Percentiles rank a stretch among this genome's conserved stretches.
Conservation (phyloP, 2,113 vertebrate genomes). For the Tenebrosternarchus preto region DNA sequence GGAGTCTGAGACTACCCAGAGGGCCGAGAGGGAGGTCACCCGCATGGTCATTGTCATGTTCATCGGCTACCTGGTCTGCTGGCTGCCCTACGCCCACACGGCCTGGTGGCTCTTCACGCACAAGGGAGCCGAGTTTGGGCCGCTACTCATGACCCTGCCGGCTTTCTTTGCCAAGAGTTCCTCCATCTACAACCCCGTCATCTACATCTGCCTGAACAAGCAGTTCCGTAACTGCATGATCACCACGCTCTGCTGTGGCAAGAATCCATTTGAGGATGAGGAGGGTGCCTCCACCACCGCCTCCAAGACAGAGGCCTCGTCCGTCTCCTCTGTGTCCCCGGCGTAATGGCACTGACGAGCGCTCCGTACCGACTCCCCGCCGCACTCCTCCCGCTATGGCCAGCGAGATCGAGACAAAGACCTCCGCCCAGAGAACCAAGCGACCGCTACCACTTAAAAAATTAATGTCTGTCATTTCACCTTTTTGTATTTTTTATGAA, state of each 20-base stretch:
- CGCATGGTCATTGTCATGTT: conserved; percentile 97
- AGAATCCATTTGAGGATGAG: conserved; percentile 90
- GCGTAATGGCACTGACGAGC: conserved; percentile 72
- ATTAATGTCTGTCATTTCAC: conserved; percentile 69
- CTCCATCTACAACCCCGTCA: conserved; percentile 90
- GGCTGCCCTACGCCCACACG: conserved; percentile 85
- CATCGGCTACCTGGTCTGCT: conserved; percentile 85
- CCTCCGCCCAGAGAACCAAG: conserved; percentile 70
- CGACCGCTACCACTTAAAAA: conserved; percentile 71
- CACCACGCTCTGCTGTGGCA: conserved; percentile 95
- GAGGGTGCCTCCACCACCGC: conserved; percentile 82
- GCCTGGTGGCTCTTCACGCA: conserved; percentile 92
- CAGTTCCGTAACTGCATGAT: conserved; percentile 99
- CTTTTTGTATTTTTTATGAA: conserved; percentile 74
- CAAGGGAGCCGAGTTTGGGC: conserved; percentile 88
- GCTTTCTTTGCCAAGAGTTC: conserved; percentile 94
- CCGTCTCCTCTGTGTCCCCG: conserved; percentile 89
- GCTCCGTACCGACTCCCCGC: conserved; percentile 36
- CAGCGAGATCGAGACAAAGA: conserved; percentile 65
- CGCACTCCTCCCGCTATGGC: conserved; percentile 7
- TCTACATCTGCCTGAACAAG: conserved; percentile 97
- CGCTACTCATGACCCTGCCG: conserved; percentile 91
- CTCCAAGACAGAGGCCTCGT: conserved; percentile 91
- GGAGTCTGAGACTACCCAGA: conserved; percentile 96
- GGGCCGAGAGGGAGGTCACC: conserved; percentile 94